A percentile compares a stretch with the other conserved stretches of the same genome.
Evolutionary conservation across 37 sponge, comb jelly and placozoan genomes (phyloP).

Genomic region (Beroe ovata): DNA sequence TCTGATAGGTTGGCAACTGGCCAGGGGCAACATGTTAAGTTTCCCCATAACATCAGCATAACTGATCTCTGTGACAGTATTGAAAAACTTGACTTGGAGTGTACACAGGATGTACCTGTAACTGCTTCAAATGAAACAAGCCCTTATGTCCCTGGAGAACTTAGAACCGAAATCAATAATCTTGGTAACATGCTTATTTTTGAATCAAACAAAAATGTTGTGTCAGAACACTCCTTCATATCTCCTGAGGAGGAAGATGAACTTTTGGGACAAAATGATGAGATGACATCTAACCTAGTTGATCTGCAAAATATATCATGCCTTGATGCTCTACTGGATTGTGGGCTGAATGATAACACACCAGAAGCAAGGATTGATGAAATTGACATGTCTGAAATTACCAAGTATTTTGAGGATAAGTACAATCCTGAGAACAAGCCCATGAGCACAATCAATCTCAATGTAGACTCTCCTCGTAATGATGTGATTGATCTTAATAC

Average conservation of each 20-base stretch:
- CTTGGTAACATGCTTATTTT: background rate
- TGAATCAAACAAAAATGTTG: background rate
- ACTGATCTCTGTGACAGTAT: constrained; percentile 51
- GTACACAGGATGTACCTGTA: background rate
- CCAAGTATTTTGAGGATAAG: constrained; percentile 37
- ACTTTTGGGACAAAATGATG: background rate
- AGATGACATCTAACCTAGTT: background rate
- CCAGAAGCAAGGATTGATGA: background rate
- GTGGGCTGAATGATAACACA: background rate
- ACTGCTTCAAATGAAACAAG: background rate
- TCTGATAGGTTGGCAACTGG: too few species aligned
- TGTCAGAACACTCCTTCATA: background rate
- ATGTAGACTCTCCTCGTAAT: background rate
- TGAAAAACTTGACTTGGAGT: background rate
- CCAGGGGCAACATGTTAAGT: too few species aligned
- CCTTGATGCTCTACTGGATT: constrained; percentile 2
- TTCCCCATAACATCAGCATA: constrained; percentile 8
- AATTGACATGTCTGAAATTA: constrained; percentile 25
- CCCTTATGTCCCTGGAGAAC: constrained; percentile 16
- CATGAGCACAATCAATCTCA: background rate
- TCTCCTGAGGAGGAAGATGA: constrained; percentile 26
- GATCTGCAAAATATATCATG: background rate
- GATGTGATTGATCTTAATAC: background rate
- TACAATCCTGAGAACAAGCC: background rate
- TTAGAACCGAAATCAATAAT: constrained; percentile 20